Evolutionary conservation across 2,888 invertebrate species (phyloP), one percentile per base, ranked within the genome.

Genomic region (Campoletis raptor): DNA sequence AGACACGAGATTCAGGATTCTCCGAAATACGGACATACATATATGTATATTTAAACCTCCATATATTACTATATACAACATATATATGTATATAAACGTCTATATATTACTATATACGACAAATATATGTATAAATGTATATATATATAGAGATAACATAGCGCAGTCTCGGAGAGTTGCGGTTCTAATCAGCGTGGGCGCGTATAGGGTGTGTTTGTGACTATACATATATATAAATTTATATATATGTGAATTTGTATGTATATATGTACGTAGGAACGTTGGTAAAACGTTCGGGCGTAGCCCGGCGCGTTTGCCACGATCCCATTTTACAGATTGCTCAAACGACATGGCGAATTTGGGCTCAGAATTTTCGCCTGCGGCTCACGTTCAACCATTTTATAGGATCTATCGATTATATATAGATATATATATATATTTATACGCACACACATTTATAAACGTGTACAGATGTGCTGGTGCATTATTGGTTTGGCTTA

Each of bases 171-270:
- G 52, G 64, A 40, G 64, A 66, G 66, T 78, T 78, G 83, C 74
- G 74, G 77, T 83, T 83, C 83, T 78, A 83, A 83, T 83, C 83
- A 83, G 78, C 72, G 76, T 64, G 77, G 70, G 61, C 77, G 70
- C 48, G 40, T 10, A 36, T 70, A 48, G 24, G 24, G 24, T 42
- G 30, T 42, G 24, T 70, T 12, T 48, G 24, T 70, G 30, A 15
- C 18, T 30, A 2, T 12, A 64, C 10, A 24, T 48, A 37, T 72
- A 61, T 70, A 24, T 70, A 15, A 61, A n/a, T 36, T n/a, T 15
- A 61, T 36, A 36, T 48, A 52, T 70, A 72, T 52, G 8, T 72
- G 36, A 0, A n/a, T 30, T 0, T 52, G 36, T 52, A 5, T 0
- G 2, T 52, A 0, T 18, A 52, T 36, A 18, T 30, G 30, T 45